Percentiles rank a stretch among this genome's conserved stretches.
phyloP scores from a whole-genome alignment of 2,888 invertebrate species.

The Amiota minor region DNA sequence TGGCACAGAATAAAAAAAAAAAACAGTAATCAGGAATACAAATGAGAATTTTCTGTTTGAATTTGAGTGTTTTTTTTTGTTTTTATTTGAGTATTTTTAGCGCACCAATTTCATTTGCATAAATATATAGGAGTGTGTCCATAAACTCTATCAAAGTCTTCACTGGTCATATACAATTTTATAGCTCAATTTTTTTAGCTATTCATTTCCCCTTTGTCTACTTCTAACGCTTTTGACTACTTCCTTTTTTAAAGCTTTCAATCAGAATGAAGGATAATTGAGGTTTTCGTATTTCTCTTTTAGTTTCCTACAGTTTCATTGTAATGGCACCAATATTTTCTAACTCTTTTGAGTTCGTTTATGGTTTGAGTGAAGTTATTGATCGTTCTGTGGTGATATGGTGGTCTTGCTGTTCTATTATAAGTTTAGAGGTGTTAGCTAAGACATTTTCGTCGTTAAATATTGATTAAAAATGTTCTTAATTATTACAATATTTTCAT shows the following conservation, averaged over 20 bases:
- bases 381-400: background rate
- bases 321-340: background rate
- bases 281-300: slow-evolving; percentile 2
- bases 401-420: background rate
- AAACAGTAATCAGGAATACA: no score
- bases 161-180: background rate
- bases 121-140: background rate
- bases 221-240: background rate
- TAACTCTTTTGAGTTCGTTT: background rate
- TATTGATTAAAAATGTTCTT: no score
- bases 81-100: slow-evolving; percentile 10
- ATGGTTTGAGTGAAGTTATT: background rate
- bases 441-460: background rate
- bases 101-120: slow-evolving; percentile 15
- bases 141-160: background rate
- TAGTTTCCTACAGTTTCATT: background rate
- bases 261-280: background rate
- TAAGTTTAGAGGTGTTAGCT: background rate
- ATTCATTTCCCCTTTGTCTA: slow-evolving; percentile 1
- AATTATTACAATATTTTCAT: no score
- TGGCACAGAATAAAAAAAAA: no score
- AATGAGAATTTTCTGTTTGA: background rate
- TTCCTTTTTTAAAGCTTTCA: background rate
- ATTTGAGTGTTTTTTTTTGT: background rate
- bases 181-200: background rate